Evolutionary conservation across 1,140 invertebrate species (phyloP).

Genomic region (Stenopsyche tienmushanensis): DNA sequence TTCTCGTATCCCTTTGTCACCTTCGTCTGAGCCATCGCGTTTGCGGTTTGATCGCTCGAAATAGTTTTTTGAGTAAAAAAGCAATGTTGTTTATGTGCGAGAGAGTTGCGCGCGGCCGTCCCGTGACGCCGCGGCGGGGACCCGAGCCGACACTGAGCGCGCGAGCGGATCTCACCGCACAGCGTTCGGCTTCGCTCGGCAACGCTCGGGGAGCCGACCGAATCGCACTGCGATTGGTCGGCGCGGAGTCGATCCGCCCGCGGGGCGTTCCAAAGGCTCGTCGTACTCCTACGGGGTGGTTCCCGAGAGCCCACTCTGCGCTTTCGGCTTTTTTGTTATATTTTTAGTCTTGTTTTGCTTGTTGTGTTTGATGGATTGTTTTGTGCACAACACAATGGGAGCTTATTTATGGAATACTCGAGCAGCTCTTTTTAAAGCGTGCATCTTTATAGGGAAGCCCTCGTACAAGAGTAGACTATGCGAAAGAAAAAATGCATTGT

Average conservation of each 20-base stretch:
- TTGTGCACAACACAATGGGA: constrained; percentile 35
- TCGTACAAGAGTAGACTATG: too few relatives aligned
- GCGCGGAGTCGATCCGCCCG: constrained; percentile 26
- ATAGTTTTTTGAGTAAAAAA: too few relatives aligned
- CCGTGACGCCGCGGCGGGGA: constrained; percentile 24
- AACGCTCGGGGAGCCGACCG: constrained; percentile 25
- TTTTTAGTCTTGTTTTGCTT: constrained; percentile 40
- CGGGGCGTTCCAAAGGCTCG: constrained; percentile 13
- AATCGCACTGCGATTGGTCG: constrained; percentile 26
- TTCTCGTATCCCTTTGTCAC: too few relatives aligned
- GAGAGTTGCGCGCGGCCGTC: constrained; percentile 6
- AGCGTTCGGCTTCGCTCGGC: constrained; percentile 13
- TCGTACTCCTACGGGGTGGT: constrained; percentile 1
- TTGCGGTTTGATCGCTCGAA: too few relatives aligned
- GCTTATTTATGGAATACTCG: constrained; percentile 33
- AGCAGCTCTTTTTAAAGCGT: neutral
- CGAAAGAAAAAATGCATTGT: too few relatives aligned
- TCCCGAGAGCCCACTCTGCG: constrained; percentile 6
- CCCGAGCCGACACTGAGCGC: constrained; percentile 33
- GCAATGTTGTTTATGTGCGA: too few relatives aligned
- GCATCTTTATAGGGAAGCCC: neutral
- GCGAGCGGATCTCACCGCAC: neutral
- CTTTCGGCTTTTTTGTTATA: constrained; percentile 33
- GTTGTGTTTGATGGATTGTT: constrained; percentile 40
- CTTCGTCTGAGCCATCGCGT: too few relatives aligned